Conservation (phyloP, 1,140 invertebrate genomes). For the Chrysoperla carnea region DNA sequence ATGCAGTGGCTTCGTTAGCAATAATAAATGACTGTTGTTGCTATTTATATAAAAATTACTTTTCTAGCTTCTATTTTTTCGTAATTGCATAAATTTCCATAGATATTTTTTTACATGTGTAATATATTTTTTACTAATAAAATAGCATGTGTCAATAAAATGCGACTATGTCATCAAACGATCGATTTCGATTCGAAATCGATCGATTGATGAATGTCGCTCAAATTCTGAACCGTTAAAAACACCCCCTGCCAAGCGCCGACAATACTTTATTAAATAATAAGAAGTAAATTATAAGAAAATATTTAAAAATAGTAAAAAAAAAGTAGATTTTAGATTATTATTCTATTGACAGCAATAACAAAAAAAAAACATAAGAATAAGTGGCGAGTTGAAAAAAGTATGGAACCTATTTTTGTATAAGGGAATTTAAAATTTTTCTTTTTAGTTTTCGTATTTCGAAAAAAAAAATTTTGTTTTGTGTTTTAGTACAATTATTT, state of each 20-base stretch:
- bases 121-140: constrained; percentile 10
- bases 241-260: constrained; percentile 10
- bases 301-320: too few species aligned
- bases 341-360: constrained; percentile 22
- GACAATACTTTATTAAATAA: constrained; percentile 17
- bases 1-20: too few species aligned
- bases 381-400: constrained; percentile 14
- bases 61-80: too few species aligned
- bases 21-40: too few species aligned
- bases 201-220: neutral
- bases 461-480: neutral
- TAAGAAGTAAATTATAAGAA: too few species aligned
- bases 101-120: constrained; percentile 5
- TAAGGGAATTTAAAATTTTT: constrained; percentile 10
- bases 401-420: constrained; percentile 27
- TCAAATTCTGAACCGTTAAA: constrained; percentile 2
- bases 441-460: constrained; percentile 5
- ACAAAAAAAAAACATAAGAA: constrained; percentile 1
- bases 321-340: constrained; percentile 6
- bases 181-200: constrained; percentile 1
- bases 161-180: constrained; percentile 5
- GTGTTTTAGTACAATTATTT: neutral
- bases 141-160: constrained; percentile 4
- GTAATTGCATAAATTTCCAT: constrained; percentile 2
- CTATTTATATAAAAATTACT: too few species aligned